Base-by-base conservation (phyloP, 2,113 vertebrate species). In the Scartelaos histophorus region DNA sequence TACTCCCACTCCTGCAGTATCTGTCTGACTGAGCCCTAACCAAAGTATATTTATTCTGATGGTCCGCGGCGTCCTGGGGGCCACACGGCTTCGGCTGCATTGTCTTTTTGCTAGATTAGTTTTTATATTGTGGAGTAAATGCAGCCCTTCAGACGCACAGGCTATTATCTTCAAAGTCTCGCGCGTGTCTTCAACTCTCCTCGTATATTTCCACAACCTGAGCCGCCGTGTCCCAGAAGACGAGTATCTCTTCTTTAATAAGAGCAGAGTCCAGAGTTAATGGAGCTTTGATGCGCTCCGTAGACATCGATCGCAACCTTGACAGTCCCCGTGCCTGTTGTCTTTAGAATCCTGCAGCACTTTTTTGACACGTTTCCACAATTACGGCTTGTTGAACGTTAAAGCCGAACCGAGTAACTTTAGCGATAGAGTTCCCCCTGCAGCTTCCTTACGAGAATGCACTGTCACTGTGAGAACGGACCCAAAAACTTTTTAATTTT, bases 61-160 rank as follows among this genome's bases (percentile, higher is more conserved):
- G 4, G 61, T 19, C 38, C 61, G n/a, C 12, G 61, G 12, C 19
- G 7, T 64, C 61, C 61, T 64, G 34, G 34, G 60, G 34, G 61
- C 29, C 34, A 35, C 34, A 64, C 43, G 43, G 61, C n/a, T 64
- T 43, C n/a, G 61, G 29, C 34, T 21, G 9, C n/a, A 64, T 64
- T 64, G 61, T 64, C 61, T 64, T 64, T 64, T 64, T 38, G 34
- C 61, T 64, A 64, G 61, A 64, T 64, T 64, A 64, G 61, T 64
- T 64, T 64, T 64, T 64, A 38, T 64, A 64, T 64, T 38, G 61
- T 64, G 34, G 60, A 62, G 60, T 62, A 62, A 62, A 62, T 17
- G 57, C 57, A 29, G 34, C 61, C 61, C 61, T 64, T 64, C 34
- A 64, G 61, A 64, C 61, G 21, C 34, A 43, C 61, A 38, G 61